phyloP scores from a whole-genome alignment of 1,140 invertebrate species.

The Sinonovacula constricta region DNA sequence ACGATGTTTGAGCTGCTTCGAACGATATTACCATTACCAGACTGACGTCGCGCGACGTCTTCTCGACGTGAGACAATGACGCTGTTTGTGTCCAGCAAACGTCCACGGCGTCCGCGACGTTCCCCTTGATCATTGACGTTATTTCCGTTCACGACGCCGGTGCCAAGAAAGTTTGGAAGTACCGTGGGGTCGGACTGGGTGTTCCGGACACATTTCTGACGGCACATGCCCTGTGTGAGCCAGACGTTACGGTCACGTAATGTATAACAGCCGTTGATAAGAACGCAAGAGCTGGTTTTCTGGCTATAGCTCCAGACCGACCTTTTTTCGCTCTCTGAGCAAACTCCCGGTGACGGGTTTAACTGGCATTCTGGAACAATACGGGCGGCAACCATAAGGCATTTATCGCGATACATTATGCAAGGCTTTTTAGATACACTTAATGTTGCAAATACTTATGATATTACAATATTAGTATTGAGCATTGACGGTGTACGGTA shows the following conservation, averaged over 20 bases:
- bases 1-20: background rate
- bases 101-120: conserved; percentile 7
- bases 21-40: background rate
- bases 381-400: background rate
- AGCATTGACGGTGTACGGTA: background rate
- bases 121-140: background rate
- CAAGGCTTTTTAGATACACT: background rate
- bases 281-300: conserved; percentile 35
- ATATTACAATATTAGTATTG: background rate
- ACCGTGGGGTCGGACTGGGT: conserved; percentile 1
- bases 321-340: background rate
- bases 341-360: conserved; percentile 37
- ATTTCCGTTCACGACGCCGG: background rate
- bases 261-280: conserved; percentile 40
- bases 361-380: conserved; percentile 28
- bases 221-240: conserved; percentile 41
- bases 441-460: background rate
- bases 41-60: background rate
- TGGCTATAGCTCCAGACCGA: conserved; percentile 45
- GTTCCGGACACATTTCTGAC: conserved; percentile 11
- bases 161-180: conserved; percentile 24
- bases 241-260: conserved; percentile 40
- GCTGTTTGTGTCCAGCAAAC: conserved; percentile 14
- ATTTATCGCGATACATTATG: background rate
- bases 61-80: no score